phyloP scores from a whole-genome alignment of 2,113 vertebrate genomes.

The Tragelaphus buxtoni region DNA sequence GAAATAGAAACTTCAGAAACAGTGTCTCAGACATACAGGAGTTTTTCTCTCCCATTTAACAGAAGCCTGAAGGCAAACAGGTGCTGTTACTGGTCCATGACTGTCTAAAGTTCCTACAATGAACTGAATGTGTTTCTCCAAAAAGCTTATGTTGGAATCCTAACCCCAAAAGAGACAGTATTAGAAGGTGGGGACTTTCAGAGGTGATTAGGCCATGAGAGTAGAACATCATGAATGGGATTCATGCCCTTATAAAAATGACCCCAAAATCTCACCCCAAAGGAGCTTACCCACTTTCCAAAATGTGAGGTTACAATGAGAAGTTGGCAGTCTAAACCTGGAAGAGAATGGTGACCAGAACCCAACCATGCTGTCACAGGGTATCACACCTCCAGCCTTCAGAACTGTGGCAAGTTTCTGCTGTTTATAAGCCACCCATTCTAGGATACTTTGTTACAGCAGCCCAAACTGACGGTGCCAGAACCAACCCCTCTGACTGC shows the following conservation, averaged over 20 bases:
- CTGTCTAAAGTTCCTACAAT: neutral
- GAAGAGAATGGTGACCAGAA: neutral
- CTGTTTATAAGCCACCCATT: neutral
- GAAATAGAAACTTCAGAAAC: neutral
- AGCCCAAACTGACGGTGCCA: neutral
- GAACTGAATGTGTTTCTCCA: neutral
- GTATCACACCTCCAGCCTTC: neutral
- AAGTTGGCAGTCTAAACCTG: neutral
- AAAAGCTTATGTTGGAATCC: neutral
- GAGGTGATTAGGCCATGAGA: neutral
- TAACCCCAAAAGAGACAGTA: neutral
- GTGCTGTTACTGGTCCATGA: neutral
- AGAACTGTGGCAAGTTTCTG: neutral
- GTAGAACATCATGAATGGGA: neutral
- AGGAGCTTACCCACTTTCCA: neutral
- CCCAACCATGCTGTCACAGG: neutral
- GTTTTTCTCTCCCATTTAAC: neutral
- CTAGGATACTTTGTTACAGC: neutral
- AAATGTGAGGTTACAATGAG: neutral
- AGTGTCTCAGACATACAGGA: neutral
- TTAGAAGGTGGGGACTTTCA: neutral
- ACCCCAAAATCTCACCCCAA: neutral
- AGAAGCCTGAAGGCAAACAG: neutral
- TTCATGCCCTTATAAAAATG: neutral
- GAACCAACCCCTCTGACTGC: neutral